A percentile compares a stretch with the other conserved stretches of the same genome.
phyloP scores from a whole-genome alignment of 2,113 vertebrate genomes.

The Rhinopomastus cyanomelas region DNA sequence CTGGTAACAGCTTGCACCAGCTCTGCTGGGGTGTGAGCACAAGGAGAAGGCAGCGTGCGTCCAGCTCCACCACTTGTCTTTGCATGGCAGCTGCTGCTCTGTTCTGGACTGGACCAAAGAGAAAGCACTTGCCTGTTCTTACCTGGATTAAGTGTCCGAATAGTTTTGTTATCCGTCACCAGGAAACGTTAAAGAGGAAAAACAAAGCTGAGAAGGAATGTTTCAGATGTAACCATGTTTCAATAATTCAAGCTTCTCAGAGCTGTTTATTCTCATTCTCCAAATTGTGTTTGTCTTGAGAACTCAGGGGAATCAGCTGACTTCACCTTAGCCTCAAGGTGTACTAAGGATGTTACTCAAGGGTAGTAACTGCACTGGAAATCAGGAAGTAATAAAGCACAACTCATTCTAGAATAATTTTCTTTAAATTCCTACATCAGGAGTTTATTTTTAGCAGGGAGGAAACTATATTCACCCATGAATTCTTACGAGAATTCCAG shows the following conservation, averaged over 20 bases:
- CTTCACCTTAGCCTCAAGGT: conserved; percentile 30
- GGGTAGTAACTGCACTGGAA: conserved; percentile 1
- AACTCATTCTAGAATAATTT: not conserved
- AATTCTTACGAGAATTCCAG: not conserved
- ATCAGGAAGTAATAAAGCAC: not conserved
- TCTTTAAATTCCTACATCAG: not conserved
- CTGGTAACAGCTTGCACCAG: not conserved
- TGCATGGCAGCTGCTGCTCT: not conserved
- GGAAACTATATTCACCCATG: not conserved
- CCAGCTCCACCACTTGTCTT: not conserved
- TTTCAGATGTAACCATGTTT: conserved; percentile 32
- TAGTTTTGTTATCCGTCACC: not conserved
- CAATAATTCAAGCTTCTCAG: conserved; percentile 62
- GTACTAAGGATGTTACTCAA: not conserved
- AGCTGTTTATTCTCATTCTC: conserved; percentile 45
- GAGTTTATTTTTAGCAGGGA: not conserved
- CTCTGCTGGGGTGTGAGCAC: accelerated
- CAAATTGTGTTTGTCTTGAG: conserved; percentile 38
- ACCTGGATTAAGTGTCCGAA: not conserved
- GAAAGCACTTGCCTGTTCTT: not conserved
- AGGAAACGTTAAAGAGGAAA: not conserved
- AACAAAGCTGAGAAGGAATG: not conserved
- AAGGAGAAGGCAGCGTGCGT: accelerated
- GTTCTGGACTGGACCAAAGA: not conserved
- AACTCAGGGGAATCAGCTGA: conserved; percentile 27